Base-by-base conservation (phyloP, 2,113 vertebrate species). In the Megatriorchis doriae region DNA sequence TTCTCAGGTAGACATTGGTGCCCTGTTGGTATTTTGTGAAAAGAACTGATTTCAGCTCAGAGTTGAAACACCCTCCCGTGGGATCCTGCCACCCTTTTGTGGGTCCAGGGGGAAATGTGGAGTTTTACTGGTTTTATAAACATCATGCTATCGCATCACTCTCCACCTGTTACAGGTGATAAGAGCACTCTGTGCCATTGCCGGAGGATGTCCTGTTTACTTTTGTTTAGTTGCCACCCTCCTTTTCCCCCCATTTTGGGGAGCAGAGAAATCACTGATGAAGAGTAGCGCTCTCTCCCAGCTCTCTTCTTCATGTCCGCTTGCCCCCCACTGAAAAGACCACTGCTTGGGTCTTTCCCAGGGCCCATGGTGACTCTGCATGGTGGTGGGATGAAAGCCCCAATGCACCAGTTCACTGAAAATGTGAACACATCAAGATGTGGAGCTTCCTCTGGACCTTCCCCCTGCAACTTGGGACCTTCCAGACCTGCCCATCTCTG, bases 131-230 rank as follows among this genome's bases (percentile, higher is more conserved):
- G 8, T 13, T 81, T 81, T 73, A 27, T 40, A 77, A 18, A 4
- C 2, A 7, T 56, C 48, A 4, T 5, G 6, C 16, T 83, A 27
- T 36, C 2, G 1, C 25, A 14, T 42, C 0, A 0, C 40, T 79
- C 15, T 25, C 8, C 13, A 34, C 7, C 23, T 23, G 16, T 55
- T 26, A 22, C 11, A n/a, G 38, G 19, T 53, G 42, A 16, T 16
- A 45, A 36, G 5, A 42, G 13, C 31, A 32, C 36, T 13, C 3
- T 19, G 29, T 50, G 38, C 29, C 56, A 20, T 11, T 18, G 18
- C 15, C 34, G 47, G n/a, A 67, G 43, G 10, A 23, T 59, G 61
- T 42, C 36, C 22, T 67, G 4, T 4, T 7, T n/a, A 15, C 16
- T 63, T 81, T 26, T 65, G 13, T 63, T 88, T 16, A 22, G 9